Evolutionary conservation across 2,888 invertebrate genomes (phyloP), one percentile per base, ranked within the genome.

Genomic region (Blera fallax): DNA sequence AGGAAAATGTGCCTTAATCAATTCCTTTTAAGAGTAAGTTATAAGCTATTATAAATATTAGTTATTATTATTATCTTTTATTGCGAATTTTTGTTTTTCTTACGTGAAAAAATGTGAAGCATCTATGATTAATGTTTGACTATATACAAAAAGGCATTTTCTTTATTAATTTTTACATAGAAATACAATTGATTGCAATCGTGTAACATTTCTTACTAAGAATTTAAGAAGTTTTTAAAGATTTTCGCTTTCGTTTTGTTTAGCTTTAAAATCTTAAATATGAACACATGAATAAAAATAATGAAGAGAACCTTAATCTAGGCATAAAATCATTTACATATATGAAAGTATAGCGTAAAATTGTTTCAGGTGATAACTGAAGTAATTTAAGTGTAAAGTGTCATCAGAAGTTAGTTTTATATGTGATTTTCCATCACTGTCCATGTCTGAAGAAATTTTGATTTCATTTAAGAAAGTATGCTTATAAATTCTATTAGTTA

Each of bases 81-180:
- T 70, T 80, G 56, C 74, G 65, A 52, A 58, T 77, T 32, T 48
- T 43, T 43, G 10, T 45, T 45, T 21, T 56, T 34, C 27, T 45
- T 50, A 72, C 37, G 56, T 80, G 43, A 65, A 29, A 62, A 69
- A 80, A 84, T 54, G 29, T 45, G 34, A 85, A 81, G 76, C 81
- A 72, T 76, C 37, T 85, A 76, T 65, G 70, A 80, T 60, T 76
- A 67, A 72, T 81, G 67, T 80, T 50, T 72, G 34, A 72, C 54
- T 85, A 85, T 85, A 40, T 85, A 85, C 85, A 85, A 72, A 79
- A 84, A 80, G 84, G 80, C 84, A 76, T 85, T 76, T 85, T 80
- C 70, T 70, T 80, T 81, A 65, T 62, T 82, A 58, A 43, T 48
- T 58, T 54, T 62, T 74, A 45, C 37, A 67, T 72, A 72, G 45